Evolutionary conservation across 92 coral and sea anemone species (phyloP), one percentile per base, ranked within the genome.

Genomic region (Pocillopora meandrina): DNA sequence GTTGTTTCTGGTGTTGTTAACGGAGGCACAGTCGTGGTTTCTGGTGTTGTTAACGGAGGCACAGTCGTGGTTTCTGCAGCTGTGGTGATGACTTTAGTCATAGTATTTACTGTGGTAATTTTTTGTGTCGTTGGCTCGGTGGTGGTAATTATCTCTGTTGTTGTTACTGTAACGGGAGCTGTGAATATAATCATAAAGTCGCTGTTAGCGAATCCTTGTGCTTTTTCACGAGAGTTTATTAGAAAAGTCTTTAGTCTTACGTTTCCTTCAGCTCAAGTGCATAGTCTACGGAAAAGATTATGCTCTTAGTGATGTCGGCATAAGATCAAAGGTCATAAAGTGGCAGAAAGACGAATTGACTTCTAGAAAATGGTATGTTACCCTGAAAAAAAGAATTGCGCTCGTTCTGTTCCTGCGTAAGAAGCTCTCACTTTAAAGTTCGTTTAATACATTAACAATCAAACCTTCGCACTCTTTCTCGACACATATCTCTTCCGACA

Each of bases 401-500:
- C 8, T 42, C 8, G 52, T 42, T 42, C 52, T 42, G 52, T 42
- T 7, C 52, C 8, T 42, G 62, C 10, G 18, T 2, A 59, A 59
- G 8, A 59, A 12, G 18, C 16, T 59, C 62, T 12, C 14, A 59
- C 16, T 2, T 12, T 12, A 16, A 59, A 2, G 16, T 59, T 59
- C 62, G 56, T 2, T 16, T 31, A 11, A 55, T 5, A 9, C 18
- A 10, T 34, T 59, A 17, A 3, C 31, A 15, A 76, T 17, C 82
- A 56, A 35, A 77, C 88, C 83, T 77, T 76, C 35, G 80, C 99
- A 97, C 56, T 81, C 72, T 23, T 72, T 57, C 61, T 87, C 85
- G 56, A 85, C 71, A 71, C 99, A 97, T 11, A 78, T 71, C 21
- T 91, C 93, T 61, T 87, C 89, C 5, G 90, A 59, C 1, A 12